Evolutionary conservation across 2,113 vertebrate genomes (phyloP).

Genomic region (cat (Felis catus)): F.catus_Fca126_mat1.0 CM031415.1:74611501-74612000

Average conservation of each 20-base stretch:
- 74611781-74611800: background rate
- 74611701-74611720: too few species aligned
- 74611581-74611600: too few species aligned
- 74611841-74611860: background rate
- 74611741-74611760: background rate
- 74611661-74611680: too few species aligned
- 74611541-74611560: background rate
- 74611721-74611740: too few species aligned
- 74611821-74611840: background rate
- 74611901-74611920: background rate
- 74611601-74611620: too few species aligned
- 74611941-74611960: background rate
- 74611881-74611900: background rate
- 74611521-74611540: background rate
- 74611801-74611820: background rate
- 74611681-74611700: too few species aligned
- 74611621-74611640: too few species aligned
- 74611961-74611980: background rate
- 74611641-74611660: too few species aligned
- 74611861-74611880: background rate
- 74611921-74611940: background rate
- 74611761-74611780: background rate
- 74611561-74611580: background rate
- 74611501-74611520: background rate
- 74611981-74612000: background rate